Evolutionary conservation across 2,113 vertebrate genomes (phyloP), one percentile per base, ranked within the genome.

Genomic region (Actenoides lindsayi): DNA sequence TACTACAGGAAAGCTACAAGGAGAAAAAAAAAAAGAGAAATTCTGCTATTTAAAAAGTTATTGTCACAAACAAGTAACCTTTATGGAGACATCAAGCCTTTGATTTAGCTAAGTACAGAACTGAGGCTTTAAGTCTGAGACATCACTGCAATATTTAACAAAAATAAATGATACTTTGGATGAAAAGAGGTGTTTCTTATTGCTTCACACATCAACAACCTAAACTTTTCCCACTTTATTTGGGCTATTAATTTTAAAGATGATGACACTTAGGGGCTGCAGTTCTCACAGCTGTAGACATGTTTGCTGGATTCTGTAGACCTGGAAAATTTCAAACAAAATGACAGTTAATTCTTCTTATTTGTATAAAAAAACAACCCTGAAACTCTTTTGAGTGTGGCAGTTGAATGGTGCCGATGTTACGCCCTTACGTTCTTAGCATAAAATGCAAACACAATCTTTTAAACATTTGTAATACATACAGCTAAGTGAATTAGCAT

Each of bases 191-290:
- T 4, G 0, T 94, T 94, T 84, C 77, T 88, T 94, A 77, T 27
- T 69, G 8, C 48, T 95, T 94, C 46, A 93, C 81, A 90, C 54
- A 90, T 75, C 80, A 95, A 39, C 56, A 84, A 24, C 9, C 57
- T 70, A 42, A 94, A 93, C 13, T 71, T 95, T 95, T 94, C 39
- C 59, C n/a, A 53, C 67, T 96, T 83, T 41, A 35, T 96, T 95
- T 93, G 16, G 20, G 89, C 92, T 95, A 96, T 94, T 95, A 93
- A 89, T 97, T 95, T 97, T 78, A 89, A 92, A 94, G 39, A 86
- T 80, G 20, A 77, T 80, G 54, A 79, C 46, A 67, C 60, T 73
- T 85, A 83, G 59, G 37, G 25, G 24, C 33, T 9, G 20, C 63
- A 65, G 77, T 75, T 96, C 60, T 57, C 81, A 17, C 25, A 54